Base-by-base conservation (phyloP, 2,888 invertebrate genomes). In the Caenorhabditis sulstoni region DNA sequence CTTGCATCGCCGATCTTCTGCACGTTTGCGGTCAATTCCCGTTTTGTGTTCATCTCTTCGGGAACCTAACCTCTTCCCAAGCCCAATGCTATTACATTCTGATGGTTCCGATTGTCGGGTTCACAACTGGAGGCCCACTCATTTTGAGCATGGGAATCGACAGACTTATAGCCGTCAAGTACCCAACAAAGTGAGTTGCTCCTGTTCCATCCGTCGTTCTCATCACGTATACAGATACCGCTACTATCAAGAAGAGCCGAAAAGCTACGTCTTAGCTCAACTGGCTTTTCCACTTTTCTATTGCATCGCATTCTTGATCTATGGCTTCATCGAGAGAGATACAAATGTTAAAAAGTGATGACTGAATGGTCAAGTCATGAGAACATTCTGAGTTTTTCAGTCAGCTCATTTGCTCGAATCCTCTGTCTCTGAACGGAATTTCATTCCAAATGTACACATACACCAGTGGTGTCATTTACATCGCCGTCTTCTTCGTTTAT, bases 1-100 rank as follows among this genome's bases (percentile, higher is more conserved):
- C 80, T 2, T 82, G 80, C 47, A n/a, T 80, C 1, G 77, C 78
- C 3, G 82, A 82, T 37, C 50, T 68, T 1, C 57, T 82, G 7
- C 82, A 82, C 53, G 53, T 80, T 9, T 58, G 58, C 16, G 82
- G 82, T 12, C 82, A 82, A 37, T 78, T 82, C 20, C 80, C 77
- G 2, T 82, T 82, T 18, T 68, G 73, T 22, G 70, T 71, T 9
- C 75, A 80, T 44, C 66, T 82, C 8, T 82, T 82, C 20, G 74
- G 73, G 14, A 65, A 68, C 8, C 47, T 73, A 9, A 80, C 70
- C 3, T 68, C 68, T 5, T 58, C 74, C 12, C 80, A 80, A 66
- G 39, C 59, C 8, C 66, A 80, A 41, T 82, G 82, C 20, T 82
- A 64, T 47, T 80, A 71, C 55, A 74, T 80, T 11, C 59, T 80